Evolutionary conservation across 1,140 invertebrate genomes (phyloP).

Genomic region (Chymomyza costata): DNA sequence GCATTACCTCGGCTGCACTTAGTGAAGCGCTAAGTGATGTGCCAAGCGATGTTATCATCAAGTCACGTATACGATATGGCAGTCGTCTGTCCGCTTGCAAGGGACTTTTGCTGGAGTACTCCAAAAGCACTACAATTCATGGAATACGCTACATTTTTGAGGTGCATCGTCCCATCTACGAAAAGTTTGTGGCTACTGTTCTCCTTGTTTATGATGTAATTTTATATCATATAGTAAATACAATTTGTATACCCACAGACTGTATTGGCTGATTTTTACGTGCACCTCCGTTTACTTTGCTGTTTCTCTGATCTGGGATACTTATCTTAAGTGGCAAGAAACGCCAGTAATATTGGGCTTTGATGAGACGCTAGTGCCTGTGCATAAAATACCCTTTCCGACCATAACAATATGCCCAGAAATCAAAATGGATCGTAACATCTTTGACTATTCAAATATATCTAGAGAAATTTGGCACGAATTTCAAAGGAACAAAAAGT

Average conservation of each 20-base stretch:
- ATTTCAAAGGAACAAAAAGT: constrained; percentile 21
- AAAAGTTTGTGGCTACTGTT: no score
- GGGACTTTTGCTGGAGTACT: constrained; percentile 72
- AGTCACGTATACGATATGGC: constrained; percentile 65
- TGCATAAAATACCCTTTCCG: constrained; percentile 80
- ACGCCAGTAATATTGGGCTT: constrained; percentile 81
- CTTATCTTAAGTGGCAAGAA: constrained; percentile 79
- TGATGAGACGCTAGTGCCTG: constrained; percentile 78
- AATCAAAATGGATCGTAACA: constrained; percentile 77
- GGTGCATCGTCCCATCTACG: constrained; percentile 66
- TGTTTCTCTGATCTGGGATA: constrained; percentile 77
- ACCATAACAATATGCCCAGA: constrained; percentile 80
- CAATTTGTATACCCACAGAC: constrained; percentile 24
- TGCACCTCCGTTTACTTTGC: constrained; percentile 66
- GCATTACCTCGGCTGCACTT: constrained; percentile 56
- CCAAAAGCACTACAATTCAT: constrained; percentile 73
- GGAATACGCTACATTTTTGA: constrained; percentile 75
- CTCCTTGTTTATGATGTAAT: no score
- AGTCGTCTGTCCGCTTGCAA: constrained; percentile 60
- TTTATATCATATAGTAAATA: no score
- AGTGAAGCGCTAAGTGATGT: constrained; percentile 68
- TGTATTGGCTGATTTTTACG: constrained; percentile 67
- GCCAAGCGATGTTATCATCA: constrained; percentile 52
- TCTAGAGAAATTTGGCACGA: constrained; percentile 54
- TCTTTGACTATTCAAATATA: constrained; percentile 78